Base-by-base conservation (phyloP, 2,113 vertebrate genomes). In the Gymnarchus niloticus region DNA sequence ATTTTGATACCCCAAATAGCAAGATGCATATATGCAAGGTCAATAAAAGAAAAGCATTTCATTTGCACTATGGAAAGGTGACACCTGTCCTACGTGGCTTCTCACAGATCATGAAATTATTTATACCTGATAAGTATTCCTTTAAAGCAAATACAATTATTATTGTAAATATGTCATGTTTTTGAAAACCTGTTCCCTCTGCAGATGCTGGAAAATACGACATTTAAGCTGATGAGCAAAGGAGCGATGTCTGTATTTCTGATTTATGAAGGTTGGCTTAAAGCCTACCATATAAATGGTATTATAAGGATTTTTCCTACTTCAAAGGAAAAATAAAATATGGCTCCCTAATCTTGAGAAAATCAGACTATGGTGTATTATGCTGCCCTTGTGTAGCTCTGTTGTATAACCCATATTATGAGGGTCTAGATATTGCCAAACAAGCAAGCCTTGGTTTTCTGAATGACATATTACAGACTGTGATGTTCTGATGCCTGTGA, bases 291-390 rank as follows among this genome's bases (percentile, higher is more conserved):
- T 73, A 28, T 73, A 73, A 73, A 73, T 41, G 65, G 65, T 37
- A 73, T 73, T 73, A 19, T 73, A 33, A 1, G 65, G 33, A 73
- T 73, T 73, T 73, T 73, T 73, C 12, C 33, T 19, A 73, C 65
- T 73, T 73, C 65, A 73, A 73, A 73, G 65, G 65, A 73, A 41
- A 41, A 73, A 73, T 73, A 33, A 73, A 73, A 73, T 41, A 73
- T 41, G 65, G 65, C 65, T 6, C 65, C 65, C 65, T 73, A 37
- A 73, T 73, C 65, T 73, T 73, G 41, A 41, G 65, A 73, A 33
- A 73, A 73, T 73, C 48, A 4, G 49, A 51, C 23, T 51, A 17
- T 3, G 48, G 23, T 49, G 77, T 44, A 25, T 51, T 81, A 48
- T 28, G 1, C 77, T 81, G 77, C 9, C n/a, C 77, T 81, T 25